Evolutionary conservation across 2,888 invertebrate genomes (phyloP).

Genomic region (Euphydryas editha): DNA sequence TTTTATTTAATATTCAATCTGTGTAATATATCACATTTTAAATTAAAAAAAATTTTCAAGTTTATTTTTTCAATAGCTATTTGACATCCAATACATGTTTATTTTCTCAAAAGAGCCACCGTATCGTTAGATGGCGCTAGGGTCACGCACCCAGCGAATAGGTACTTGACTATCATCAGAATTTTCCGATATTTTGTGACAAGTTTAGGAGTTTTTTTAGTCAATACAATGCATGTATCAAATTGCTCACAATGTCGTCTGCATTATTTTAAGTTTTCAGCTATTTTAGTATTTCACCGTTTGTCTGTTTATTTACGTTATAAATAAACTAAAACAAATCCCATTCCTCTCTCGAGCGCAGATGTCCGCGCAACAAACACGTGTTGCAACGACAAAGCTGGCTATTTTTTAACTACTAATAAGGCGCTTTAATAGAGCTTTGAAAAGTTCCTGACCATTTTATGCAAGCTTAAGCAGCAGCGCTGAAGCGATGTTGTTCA

Average conservation of each 20-base stretch:
- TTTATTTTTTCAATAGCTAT: too few relatives aligned
- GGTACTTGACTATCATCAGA: too few relatives aligned
- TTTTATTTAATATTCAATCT: too few relatives aligned
- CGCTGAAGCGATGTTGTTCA: not conserved
- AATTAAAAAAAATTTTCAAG: too few relatives aligned
- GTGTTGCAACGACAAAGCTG: conserved; percentile 29
- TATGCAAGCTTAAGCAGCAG: not conserved
- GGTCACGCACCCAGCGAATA: too few relatives aligned
- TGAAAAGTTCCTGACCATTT: not conserved
- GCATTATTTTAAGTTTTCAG: conserved; percentile 3
- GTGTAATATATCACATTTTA: too few relatives aligned
- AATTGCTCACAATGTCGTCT: conserved; percentile 1
- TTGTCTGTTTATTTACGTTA: conserved; percentile 30
- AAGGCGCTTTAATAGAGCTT: conserved; percentile 17
- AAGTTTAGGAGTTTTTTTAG: too few relatives aligned
- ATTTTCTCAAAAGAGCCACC: too few relatives aligned
- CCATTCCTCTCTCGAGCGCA: conserved; percentile 40
- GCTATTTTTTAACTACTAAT: conserved; percentile 19
- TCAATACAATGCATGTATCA: not conserved
- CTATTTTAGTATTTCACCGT: conserved; percentile 1
- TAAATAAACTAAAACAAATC: conserved; percentile 37
- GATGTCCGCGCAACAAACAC: conserved; percentile 37
- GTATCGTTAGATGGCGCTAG: too few relatives aligned
- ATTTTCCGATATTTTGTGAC: too few relatives aligned
- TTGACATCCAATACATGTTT: too few relatives aligned